Base-by-base conservation (phyloP, 2,888 invertebrate genomes). In the Cephus runcator region DNA sequence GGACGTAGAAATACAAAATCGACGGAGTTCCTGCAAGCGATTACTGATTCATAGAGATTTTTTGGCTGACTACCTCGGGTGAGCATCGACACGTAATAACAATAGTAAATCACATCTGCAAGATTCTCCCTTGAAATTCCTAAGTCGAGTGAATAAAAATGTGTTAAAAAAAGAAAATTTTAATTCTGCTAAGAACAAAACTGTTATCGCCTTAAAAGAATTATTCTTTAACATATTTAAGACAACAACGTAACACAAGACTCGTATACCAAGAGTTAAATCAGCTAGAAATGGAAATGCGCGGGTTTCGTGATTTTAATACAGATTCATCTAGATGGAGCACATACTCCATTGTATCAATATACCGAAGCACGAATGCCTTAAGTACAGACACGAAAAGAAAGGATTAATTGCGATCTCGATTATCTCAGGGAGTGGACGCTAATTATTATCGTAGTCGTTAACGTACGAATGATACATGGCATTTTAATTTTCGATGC, bases 31-130 rank as follows among this genome's bases (percentile, higher is more conserved):
- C 31, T 34, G 33, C 56, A 56, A 56, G 71, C 71, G 71, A 33
- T 71, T 71, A 71, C 71, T 33, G 71, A 34, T 71, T 71, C 71
- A 34, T 34, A 71, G 71, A 71, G 71, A 71, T 79, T 77, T 74
- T 79, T 79, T 68, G 80, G 81, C 82, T 81, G 69, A 76, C 79
- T 82, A 69, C 82, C 82, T 79, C 80, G 77, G 73, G 74, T 76
- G 78, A 69, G 75, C 69, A 30, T 73, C 74, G 76, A 76, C 12
- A 36, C 76, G 69, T 77, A 56, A 69, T 34, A 30, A 36, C 35
- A 71, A 77, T 35, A n/a, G n/a, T 33, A 40, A 40, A 6, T 3
- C 34, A 40, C 23, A 69, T 33, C 69, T 69, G 75, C 69, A 71
- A 71, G 71, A 71, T 71, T 33, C 71, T 71, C 12, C 33, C 71